These are phyloP conservation scores for Uropetala carovei DNA, from an alignment of 2,888 invertebrate species.

Conservation along the genomic window DNA sequence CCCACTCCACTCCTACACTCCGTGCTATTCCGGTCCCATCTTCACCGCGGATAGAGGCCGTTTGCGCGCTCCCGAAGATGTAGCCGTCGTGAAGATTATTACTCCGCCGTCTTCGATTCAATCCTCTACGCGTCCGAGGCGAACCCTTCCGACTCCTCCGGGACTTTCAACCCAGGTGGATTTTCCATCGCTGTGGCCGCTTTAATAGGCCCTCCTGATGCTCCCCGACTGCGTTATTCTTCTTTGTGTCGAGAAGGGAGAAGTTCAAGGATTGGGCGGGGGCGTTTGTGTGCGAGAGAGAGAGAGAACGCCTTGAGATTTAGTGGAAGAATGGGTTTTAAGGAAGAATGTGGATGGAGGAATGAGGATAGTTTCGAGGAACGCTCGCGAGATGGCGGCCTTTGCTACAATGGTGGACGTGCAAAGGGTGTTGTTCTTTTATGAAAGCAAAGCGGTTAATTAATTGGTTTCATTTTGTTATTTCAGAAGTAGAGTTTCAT, in stretches of 20 bases:
- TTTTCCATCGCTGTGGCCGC: not conserved
- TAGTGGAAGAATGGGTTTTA: not conserved
- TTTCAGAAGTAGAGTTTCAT: no score
- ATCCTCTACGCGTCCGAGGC: not conserved
- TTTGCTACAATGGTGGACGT: not conserved
- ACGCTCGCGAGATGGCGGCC: slow-evolving; percentile 2
- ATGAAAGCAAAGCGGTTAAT: not conserved
- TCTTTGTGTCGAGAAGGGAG: slow-evolving; percentile 33
- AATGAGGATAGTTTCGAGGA: not conserved
- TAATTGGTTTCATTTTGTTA: not conserved
- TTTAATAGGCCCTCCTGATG: slow-evolving; percentile 6
- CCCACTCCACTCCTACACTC: no score
- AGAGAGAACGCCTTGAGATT: not conserved
- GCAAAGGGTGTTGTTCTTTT: not conserved
- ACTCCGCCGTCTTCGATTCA: not conserved
- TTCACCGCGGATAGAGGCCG: not conserved
- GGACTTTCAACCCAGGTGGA: slow-evolving; percentile 4
- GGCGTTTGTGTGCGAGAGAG: slow-evolving; percentile 30
- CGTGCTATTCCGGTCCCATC: not conserved
- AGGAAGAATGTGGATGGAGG: not conserved
- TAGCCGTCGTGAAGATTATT: not conserved
- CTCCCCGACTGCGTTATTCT: slow-evolving; percentile 33
- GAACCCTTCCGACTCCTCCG: not conserved
- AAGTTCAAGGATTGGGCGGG: slow-evolving; percentile 63
- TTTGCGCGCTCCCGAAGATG: not conserved